Percentiles rank a stretch among this genome's conserved stretches.
phyloP scores from a whole-genome alignment of 2,888 invertebrate species.

The Eupeodes latifasciatus region DNA sequence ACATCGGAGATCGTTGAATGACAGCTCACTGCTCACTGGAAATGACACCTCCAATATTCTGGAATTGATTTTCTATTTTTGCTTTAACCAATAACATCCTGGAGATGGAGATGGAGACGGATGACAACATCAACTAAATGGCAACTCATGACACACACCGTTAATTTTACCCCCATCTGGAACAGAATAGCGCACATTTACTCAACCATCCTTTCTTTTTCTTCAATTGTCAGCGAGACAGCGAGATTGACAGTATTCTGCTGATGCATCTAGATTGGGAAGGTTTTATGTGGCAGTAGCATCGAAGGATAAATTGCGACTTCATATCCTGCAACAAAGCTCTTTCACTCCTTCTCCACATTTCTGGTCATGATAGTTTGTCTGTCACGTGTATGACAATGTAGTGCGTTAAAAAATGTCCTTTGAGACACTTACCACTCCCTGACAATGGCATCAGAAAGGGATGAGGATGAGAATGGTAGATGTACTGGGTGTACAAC shows the following conservation, averaged over 20 bases:
- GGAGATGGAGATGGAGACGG: neutral
- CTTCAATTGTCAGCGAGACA: neutral
- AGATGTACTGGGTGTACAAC: neutral
- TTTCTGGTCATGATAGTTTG: conserved; percentile 50
- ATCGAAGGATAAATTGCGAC: conserved; percentile 20
- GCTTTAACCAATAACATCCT: neutral
- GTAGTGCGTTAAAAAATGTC: conserved; percentile 57
- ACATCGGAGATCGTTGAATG: conserved; percentile 61
- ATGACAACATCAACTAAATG: conserved; percentile 27
- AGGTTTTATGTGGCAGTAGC: conserved; percentile 10
- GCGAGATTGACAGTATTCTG: conserved; percentile 30
- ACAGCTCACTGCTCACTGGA: conserved; percentile 46
- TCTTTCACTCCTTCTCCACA: conserved; percentile 20
- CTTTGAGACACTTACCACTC: conserved; percentile 58
- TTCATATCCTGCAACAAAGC: conserved; percentile 50
- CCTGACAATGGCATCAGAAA: neutral
- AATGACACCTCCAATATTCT: conserved; percentile 71
- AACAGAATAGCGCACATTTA: no score
- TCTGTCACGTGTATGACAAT: conserved; percentile 50
- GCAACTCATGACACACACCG: conserved; percentile 39
- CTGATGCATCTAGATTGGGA: conserved; percentile 28
- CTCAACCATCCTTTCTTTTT: neutral
- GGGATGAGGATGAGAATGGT: neutral
- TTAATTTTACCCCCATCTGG: conserved; percentile 27
- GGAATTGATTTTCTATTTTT: conserved; percentile 71